These are phyloP conservation scores for Oryzias javanicus DNA, from an alignment of 2,113 vertebrate species.

Conservation along the genomic window DNA sequence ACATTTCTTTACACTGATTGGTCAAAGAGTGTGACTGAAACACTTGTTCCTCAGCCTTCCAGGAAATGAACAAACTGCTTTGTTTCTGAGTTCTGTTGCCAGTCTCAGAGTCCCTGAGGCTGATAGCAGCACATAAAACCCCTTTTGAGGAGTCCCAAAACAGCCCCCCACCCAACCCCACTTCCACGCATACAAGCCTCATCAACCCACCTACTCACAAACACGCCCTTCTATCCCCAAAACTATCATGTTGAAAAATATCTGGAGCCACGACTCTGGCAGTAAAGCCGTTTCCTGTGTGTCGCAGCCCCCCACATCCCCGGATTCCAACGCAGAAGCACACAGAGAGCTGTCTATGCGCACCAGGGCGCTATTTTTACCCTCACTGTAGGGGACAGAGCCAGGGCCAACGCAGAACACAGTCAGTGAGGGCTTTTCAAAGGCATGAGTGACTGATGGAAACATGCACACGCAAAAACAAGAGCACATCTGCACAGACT, in stretches of 20 bases:
- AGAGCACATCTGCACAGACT: not conserved
- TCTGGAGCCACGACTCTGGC: constrained; percentile 54
- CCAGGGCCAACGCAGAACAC: constrained; percentile 18
- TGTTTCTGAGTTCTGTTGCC: constrained; percentile 60
- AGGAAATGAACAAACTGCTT: constrained; percentile 76
- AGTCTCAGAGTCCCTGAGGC: constrained; percentile 63
- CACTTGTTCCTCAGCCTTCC: constrained; percentile 62
- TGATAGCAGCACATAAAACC: constrained; percentile 68
- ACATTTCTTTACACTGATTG: constrained; percentile 35
- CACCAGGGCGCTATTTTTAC: constrained; percentile 68
- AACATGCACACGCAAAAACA: not conserved
- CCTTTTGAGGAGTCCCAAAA: constrained; percentile 61
- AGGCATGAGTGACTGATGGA: constrained; percentile 21
- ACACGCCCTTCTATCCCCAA: constrained; percentile 59
- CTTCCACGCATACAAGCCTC: constrained; percentile 30
- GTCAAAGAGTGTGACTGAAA: constrained; percentile 53
- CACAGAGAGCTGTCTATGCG: constrained; percentile 63
- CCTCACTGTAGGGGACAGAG: constrained; percentile 47
- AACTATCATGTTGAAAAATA: constrained; percentile 57
- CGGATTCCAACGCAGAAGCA: constrained; percentile 59
- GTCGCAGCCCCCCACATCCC: constrained; percentile 59
- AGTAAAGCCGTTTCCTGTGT: constrained; percentile 69
- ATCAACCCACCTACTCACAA: constrained; percentile 29
- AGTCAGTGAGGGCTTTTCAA: constrained; percentile 22
- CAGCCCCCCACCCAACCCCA: constrained; percentile 49